These are phyloP conservation scores for Micrasema minimum DNA, from an alignment of 1,140 invertebrate genomes.

Conservation along the genomic window DNA sequence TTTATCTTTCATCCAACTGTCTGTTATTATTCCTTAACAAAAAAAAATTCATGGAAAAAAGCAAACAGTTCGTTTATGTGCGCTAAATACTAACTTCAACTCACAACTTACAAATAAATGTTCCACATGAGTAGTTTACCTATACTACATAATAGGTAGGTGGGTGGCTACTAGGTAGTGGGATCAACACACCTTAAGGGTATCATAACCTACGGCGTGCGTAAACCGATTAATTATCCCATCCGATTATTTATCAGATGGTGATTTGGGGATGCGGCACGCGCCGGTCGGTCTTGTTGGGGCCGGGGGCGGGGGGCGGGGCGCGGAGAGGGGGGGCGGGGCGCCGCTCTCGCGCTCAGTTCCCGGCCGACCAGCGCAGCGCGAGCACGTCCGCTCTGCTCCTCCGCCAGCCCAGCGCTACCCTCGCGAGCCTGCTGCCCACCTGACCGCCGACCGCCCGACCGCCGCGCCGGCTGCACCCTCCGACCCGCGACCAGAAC, in stretches of 20 bases:
- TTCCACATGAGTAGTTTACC: no score
- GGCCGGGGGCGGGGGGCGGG: constrained; percentile 15
- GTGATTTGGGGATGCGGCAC: constrained; percentile 38
- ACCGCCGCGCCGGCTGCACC: background rate
- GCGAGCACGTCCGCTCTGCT: constrained; percentile 43
- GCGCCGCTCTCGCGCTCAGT: constrained; percentile 41
- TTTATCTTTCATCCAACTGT: no score
- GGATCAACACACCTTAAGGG: background rate
- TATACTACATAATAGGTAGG: no score
- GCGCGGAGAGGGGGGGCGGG: constrained; percentile 16
- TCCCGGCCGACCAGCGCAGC: constrained; percentile 38
- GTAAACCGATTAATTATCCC: constrained; percentile 36
- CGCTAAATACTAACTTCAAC: no score
- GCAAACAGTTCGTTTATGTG: no score
- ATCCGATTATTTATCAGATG: constrained; percentile 37
- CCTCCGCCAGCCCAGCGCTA: constrained; percentile 9
- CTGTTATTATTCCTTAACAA: no score
- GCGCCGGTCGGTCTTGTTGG: constrained; percentile 16
- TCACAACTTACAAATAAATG: no score
- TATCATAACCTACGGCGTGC: constrained; percentile 21
- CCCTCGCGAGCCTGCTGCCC: background rate
- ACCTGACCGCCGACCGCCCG: background rate
- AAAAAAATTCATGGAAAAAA: no score
- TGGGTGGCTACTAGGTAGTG: no score
- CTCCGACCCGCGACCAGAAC: constrained; percentile 8